These are phyloP conservation scores for Pogona vitticeps DNA, from an alignment of 2,113 vertebrate genomes.

Conservation along the genomic window DNA sequence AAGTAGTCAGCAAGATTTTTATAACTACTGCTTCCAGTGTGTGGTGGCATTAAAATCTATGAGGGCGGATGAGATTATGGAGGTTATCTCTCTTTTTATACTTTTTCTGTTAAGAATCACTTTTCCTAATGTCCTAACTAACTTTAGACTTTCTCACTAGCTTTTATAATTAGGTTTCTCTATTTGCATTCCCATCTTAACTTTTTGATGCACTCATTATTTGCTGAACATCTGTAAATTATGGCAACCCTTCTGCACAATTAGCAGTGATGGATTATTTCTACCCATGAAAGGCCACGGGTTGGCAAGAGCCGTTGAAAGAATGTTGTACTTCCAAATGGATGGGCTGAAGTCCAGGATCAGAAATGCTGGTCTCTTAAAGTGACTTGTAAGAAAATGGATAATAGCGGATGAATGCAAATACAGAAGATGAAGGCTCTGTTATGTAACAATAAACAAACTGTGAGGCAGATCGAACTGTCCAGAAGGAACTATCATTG, in stretches of 20 bases:
- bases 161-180: not conserved
- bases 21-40: not conserved
- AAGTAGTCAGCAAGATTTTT: not conserved
- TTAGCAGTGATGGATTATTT: slow-evolving; percentile 25
- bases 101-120: not conserved
- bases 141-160: not conserved
- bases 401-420: not conserved
- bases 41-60: not conserved
- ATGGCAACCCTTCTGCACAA: not conserved
- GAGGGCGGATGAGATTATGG: not conserved
- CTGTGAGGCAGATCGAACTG: not conserved
- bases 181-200: not conserved
- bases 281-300: slow-evolving; percentile 5
- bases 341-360: not conserved
- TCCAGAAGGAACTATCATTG: not conserved
- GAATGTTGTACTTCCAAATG: not conserved
- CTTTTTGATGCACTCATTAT: not conserved
- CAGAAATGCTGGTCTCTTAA: not conserved
- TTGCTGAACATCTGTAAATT: not conserved
- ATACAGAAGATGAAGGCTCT: not conserved
- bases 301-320: not conserved
- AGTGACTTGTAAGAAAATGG: not conserved
- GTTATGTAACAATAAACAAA: not conserved
- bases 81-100: not conserved
- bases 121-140: not conserved